Conservation (phyloP, 30 jellyfish, hydroid and myxozoan genomes). For the Turritopsis rubra region DNA sequence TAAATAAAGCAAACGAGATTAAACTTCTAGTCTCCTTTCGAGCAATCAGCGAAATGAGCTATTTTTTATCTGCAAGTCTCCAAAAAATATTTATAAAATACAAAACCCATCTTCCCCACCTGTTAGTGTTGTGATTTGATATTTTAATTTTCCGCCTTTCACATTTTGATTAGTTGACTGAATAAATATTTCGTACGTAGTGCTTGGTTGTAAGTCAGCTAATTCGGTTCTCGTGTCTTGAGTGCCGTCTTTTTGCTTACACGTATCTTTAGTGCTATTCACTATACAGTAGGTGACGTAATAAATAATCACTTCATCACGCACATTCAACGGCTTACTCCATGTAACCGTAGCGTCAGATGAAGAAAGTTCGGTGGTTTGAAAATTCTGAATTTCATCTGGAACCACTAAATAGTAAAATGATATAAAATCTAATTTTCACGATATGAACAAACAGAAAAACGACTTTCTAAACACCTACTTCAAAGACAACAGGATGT, state of each 20-base stretch:
- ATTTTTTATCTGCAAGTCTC: not conserved
- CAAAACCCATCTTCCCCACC: not conserved
- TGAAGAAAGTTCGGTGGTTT: not conserved
- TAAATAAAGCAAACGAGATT: not conserved
- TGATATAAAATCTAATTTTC: not conserved
- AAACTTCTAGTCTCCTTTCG: not conserved
- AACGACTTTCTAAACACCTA: no score
- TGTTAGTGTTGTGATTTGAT: constrained; percentile 12
- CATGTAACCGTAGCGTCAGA: not conserved
- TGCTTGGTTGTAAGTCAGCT: not conserved
- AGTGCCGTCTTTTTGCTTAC: constrained; percentile 7
- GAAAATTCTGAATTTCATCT: not conserved
- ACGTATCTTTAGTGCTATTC: not conserved
- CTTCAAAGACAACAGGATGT: no score
- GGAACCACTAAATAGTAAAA: not conserved
- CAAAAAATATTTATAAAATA: no score
- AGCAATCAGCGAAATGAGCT: not conserved
- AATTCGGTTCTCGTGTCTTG: constrained; percentile 14
- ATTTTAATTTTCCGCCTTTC: constrained; percentile 8
- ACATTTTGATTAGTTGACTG: constrained; percentile 22
- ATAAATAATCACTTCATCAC: not conserved
- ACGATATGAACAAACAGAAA: no score
- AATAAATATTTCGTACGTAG: constrained; percentile 9
- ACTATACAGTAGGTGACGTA: not conserved
- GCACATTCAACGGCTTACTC: not conserved